These are phyloP conservation scores for Trichopoda pennipes DNA, from an alignment of 2,888 invertebrate genomes.

Conservation along the genomic window DNA sequence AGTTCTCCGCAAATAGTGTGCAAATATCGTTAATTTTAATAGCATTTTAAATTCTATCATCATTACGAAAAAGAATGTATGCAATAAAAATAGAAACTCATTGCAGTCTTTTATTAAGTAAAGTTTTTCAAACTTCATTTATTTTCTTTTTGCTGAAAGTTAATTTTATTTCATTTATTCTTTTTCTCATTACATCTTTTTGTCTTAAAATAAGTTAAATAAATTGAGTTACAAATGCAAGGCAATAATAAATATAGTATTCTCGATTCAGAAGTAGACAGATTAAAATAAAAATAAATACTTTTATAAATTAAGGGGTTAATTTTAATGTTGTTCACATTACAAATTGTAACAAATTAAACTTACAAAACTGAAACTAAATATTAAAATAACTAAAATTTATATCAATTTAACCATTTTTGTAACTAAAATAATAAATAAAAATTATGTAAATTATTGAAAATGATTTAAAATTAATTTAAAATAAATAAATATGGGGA, in stretches of 20 bases:
- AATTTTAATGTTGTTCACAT: too few species aligned
- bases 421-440: too few species aligned
- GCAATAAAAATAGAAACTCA: conserved; percentile 56
- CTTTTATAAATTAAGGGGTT: too few species aligned
- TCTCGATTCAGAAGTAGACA: not conserved
- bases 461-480: too few species aligned
- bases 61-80: conserved; percentile 8
- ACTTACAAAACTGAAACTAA: too few species aligned
- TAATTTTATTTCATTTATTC: conserved; percentile 49
- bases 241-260: conserved; percentile 36
- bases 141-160: conserved; percentile 62
- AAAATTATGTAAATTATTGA: too few species aligned
- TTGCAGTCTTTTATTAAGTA: conserved; percentile 59
- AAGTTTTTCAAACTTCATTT: conserved; percentile 64
- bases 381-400: too few species aligned
- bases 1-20: not conserved
- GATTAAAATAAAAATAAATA: not conserved
- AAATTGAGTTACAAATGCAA: conserved; percentile 49
- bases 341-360: too few species aligned
- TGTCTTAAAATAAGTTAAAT: not conserved
- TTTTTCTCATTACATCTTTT: conserved; percentile 3
- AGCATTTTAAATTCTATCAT: conserved; percentile 26
- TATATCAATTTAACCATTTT: too few species aligned
- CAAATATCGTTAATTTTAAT: conserved; percentile 30
- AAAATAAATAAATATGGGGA: too few species aligned